A percentile compares a stretch with the other conserved stretches of the same genome.
phyloP scores from a whole-genome alignment of 2,113 vertebrate species.

The Nibea albiflora region DNA sequence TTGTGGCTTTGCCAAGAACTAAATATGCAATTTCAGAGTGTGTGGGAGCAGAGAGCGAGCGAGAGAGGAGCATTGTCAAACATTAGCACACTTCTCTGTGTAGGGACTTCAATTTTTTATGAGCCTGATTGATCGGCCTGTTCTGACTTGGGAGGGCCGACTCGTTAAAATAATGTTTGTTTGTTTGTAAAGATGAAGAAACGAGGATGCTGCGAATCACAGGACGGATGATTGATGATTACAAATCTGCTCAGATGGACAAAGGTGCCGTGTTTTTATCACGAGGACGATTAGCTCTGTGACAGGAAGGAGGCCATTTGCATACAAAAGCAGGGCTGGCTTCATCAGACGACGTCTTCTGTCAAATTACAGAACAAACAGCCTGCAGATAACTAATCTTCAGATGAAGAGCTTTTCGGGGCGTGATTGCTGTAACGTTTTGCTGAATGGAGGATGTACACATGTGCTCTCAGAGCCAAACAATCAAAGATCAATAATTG shows the following conservation, averaged over 20 bases:
- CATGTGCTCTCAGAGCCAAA: constrained; percentile 79
- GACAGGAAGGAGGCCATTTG: constrained; percentile 25
- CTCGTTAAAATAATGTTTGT: constrained; percentile 72
- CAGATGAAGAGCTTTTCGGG: constrained; percentile 48
- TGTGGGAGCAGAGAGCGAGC: constrained; percentile 51
- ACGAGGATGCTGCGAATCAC: constrained; percentile 40
- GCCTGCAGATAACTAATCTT: constrained; percentile 42
- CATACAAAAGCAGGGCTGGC: constrained; percentile 43
- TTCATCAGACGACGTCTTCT: constrained; percentile 38
- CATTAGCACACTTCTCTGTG: constrained; percentile 68
- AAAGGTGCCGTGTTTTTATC: constrained; percentile 46
- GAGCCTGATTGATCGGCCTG: constrained; percentile 75
- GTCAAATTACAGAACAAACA: constrained; percentile 48
- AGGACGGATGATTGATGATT: constrained; percentile 16
- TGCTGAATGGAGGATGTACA: constrained; percentile 76
- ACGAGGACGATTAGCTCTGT: neutral
- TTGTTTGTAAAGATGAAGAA: constrained; percentile 59
- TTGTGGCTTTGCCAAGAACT: constrained; percentile 77
- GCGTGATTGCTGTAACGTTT: constrained; percentile 63
- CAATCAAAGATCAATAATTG: constrained; percentile 87
- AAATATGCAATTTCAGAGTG: constrained; percentile 77
- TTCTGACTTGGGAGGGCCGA: constrained; percentile 55
- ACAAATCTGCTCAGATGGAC: constrained; percentile 40
- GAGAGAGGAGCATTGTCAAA: constrained; percentile 54
- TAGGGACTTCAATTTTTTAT: constrained; percentile 75